Evolutionary conservation across 2,888 invertebrate genomes (phyloP).

Genomic region (Entomobrya multifasciata): DNA sequence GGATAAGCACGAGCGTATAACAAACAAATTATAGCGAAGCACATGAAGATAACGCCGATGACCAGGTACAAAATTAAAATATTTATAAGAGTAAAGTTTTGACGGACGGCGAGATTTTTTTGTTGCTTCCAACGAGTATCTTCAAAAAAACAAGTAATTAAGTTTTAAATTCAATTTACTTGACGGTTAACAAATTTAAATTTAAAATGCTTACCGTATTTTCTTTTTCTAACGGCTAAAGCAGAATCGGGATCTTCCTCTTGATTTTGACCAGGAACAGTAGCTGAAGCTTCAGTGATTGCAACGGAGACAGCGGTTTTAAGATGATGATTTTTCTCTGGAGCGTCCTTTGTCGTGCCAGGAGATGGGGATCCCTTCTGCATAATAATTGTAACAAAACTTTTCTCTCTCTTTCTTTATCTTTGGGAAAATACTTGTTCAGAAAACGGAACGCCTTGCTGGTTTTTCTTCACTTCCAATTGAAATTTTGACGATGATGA

Average conservation of each 20-base stretch:
- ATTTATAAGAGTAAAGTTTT: neutral
- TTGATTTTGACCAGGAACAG: neutral
- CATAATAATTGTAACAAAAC: neutral
- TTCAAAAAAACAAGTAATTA: too few species aligned
- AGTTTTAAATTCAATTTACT: too few species aligned
- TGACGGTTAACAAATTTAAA: too few species aligned
- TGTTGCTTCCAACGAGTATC: constrained; percentile 62
- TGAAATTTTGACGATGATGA: neutral
- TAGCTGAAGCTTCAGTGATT: neutral
- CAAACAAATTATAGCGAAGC: neutral
- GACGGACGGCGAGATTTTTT: neutral
- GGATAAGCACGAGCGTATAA: neutral
- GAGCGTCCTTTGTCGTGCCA: neutral
- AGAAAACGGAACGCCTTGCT: too few species aligned
- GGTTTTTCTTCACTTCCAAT: too few species aligned
- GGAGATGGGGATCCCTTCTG: neutral
- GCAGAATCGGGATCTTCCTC: neutral
- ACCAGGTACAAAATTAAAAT: constrained; percentile 17
- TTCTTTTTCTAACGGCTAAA: neutral
- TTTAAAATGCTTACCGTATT: neutral
- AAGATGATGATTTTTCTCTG: neutral
- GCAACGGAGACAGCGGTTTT: neutral
- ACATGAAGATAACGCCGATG: neutral
- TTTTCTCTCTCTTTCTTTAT: neutral
- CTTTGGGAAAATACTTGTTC: too few species aligned